phyloP scores from a whole-genome alignment of 1,140 invertebrate species.

The Neodiprion virginianus region DNA sequence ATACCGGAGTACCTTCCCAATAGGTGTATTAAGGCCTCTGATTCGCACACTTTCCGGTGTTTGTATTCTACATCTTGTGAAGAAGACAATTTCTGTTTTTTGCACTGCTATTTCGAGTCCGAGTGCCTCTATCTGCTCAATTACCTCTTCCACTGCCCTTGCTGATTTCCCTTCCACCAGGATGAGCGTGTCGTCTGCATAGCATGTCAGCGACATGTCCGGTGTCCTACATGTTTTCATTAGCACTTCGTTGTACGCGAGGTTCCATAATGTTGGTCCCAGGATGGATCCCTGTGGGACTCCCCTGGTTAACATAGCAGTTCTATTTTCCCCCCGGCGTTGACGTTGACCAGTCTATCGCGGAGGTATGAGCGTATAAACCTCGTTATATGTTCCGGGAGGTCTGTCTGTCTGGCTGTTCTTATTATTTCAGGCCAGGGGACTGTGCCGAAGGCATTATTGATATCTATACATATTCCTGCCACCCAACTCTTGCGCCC shows the following conservation, averaged over 20 bases:
- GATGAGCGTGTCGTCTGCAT: slow-evolving; percentile 37
- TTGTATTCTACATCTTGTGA: slow-evolving; percentile 20
- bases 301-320: neutral
- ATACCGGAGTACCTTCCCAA: neutral
- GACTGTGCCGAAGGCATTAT: neutral
- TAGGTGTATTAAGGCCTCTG: slow-evolving; percentile 6
- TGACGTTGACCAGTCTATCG: neutral
- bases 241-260: slow-evolving; percentile 38
- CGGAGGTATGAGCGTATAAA: neutral
- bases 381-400: neutral
- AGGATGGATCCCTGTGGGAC: slow-evolving; percentile 39
- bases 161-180: neutral
- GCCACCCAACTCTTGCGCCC: no score
- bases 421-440: neutral
- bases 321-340: neutral
- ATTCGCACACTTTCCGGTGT: neutral
- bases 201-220: slow-evolving; percentile 24
- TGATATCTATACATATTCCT: neutral
- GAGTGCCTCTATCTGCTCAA: slow-evolving; percentile 7
- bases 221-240: slow-evolving; percentile 20
- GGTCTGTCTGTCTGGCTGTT: neutral
- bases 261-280: slow-evolving; percentile 41
- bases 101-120: slow-evolving; percentile 25
- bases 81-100: slow-evolving; percentile 32
- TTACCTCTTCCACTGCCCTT: neutral